Evolutionary conservation across 2,113 vertebrate genomes (phyloP).

Genomic region (Vimba vimba): DNA sequence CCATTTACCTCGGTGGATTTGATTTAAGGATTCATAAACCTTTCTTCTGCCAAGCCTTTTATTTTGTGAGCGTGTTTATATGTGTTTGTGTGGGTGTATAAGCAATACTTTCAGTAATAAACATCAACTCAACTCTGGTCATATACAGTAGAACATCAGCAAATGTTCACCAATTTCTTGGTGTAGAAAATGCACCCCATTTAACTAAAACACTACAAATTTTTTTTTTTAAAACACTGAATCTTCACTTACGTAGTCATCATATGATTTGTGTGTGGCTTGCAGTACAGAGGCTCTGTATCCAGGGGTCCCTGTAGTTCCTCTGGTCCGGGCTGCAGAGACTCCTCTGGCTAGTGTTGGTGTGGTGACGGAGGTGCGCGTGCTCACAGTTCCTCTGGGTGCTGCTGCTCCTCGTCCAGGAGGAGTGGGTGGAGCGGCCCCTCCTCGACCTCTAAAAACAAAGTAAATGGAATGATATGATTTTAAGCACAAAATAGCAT

Average conservation of each 20-base stretch:
- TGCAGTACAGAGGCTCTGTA: slow-evolving; percentile 85
- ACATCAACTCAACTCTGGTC: not conserved
- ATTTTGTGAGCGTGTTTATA: slow-evolving; percentile 2
- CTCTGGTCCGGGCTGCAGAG: slow-evolving; percentile 80
- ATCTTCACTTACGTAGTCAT: slow-evolving; percentile 92
- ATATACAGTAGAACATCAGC: not conserved
- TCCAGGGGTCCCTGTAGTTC: slow-evolving; percentile 76
- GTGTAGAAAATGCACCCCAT: too few species aligned
- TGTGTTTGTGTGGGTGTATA: not conserved
- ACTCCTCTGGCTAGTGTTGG: slow-evolving; percentile 81
- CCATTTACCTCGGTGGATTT: slow-evolving; percentile 44
- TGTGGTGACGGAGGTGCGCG: slow-evolving; percentile 81
- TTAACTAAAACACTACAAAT: not conserved
- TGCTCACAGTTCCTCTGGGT: slow-evolving; percentile 81
- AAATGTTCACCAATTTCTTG: not conserved
- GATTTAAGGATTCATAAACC: slow-evolving; percentile 39
- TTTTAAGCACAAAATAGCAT: not conserved
- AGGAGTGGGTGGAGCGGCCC: slow-evolving; percentile 74
- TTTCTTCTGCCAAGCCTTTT: slow-evolving; percentile 17
- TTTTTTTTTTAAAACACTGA: not conserved
- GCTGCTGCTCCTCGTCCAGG: slow-evolving; percentile 86
- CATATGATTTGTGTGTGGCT: slow-evolving; percentile 85
- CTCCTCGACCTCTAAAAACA: slow-evolving; percentile 84
- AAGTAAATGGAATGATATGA: not conserved
- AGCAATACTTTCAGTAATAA: slow-evolving; percentile 12